Conservation (phyloP, 1,140 invertebrate genomes). For the Tetranychus cinnabarinus region DNA sequence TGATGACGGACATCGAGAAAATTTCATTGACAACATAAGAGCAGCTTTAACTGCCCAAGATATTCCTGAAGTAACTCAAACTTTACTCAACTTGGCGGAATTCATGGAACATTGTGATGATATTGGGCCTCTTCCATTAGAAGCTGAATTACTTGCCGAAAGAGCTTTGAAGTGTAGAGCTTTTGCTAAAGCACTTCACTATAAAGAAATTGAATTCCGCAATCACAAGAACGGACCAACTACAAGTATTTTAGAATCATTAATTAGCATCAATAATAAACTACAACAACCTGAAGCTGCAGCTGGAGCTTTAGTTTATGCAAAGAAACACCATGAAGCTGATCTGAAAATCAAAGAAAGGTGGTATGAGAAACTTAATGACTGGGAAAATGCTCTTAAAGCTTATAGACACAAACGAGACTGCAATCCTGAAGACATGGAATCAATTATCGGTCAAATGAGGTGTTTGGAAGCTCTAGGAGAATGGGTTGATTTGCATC, state of each 20-base stretch:
- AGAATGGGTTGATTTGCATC: conserved; percentile 74
- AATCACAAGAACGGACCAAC: conserved; percentile 25
- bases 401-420: conserved; percentile 39
- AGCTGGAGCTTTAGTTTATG: conserved; percentile 65
- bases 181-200: conserved; percentile 88
- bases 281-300: conserved; percentile 94
- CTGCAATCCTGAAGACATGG: conserved; percentile 35
- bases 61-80: conserved; percentile 88
- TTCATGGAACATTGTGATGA: conserved; percentile 98
- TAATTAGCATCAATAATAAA: conserved; percentile 97
- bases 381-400: conserved; percentile 85
- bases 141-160: conserved; percentile 42
- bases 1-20: conserved; percentile 44
- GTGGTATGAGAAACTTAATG: conserved; percentile 97
- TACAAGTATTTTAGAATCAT: conserved; percentile 55
- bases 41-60: conserved; percentile 76
- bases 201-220: conserved; percentile 92
- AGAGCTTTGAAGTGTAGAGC: conserved; percentile 39
- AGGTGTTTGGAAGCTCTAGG: conserved; percentile 86
- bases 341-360: conserved; percentile 41
- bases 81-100: conserved; percentile 87
- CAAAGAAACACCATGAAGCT: conserved; percentile 48
- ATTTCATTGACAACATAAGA: conserved; percentile 62
- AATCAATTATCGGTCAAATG: conserved; percentile 75
- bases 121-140: conserved; percentile 61